Conservation (phyloP, 1,140 invertebrate genomes). For the Drosophila willistoni region DNA sequence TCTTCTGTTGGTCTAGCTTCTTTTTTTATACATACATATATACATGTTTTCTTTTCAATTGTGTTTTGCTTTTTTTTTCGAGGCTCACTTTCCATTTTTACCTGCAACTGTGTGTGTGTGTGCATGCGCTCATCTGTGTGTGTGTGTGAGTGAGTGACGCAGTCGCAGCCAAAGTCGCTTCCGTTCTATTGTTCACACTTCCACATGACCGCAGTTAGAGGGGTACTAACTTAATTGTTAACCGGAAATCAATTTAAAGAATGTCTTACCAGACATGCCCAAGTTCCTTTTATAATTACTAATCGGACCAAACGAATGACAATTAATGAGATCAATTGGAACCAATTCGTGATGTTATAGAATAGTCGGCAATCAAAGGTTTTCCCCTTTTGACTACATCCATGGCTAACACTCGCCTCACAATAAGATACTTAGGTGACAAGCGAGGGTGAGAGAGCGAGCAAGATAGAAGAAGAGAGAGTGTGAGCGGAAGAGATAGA, state of each 20-base stretch:
- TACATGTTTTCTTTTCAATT: constrained; percentile 45
- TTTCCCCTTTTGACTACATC: neutral
- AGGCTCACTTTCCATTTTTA: constrained; percentile 77
- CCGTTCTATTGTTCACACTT: constrained; percentile 71
- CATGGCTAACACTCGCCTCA: constrained; percentile 13
- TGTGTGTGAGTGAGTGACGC: constrained; percentile 55
- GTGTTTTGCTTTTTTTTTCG: constrained; percentile 49
- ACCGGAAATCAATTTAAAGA: neutral
- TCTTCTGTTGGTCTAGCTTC: constrained; percentile 36
- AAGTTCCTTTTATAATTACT: neutral
- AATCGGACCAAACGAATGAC: neutral
- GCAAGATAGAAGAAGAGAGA: neutral
- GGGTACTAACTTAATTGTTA: neutral
- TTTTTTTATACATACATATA: constrained; percentile 55
- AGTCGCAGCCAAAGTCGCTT: constrained; percentile 60
- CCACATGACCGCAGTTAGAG: neutral
- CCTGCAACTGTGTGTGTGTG: constrained; percentile 52
- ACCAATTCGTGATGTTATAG: too few species aligned
- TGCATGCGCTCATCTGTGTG: constrained; percentile 12
- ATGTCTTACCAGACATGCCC: too few species aligned
- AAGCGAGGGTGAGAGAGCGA: constrained; percentile 16
- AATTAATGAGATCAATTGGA: too few species aligned
- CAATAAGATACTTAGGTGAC: constrained; percentile 2
- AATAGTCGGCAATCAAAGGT: too few species aligned
- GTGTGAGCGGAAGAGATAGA: constrained; percentile 6